Base-by-base conservation (phyloP, 2,797 vertebrate genomes). In the Mycteria americana region DNA sequence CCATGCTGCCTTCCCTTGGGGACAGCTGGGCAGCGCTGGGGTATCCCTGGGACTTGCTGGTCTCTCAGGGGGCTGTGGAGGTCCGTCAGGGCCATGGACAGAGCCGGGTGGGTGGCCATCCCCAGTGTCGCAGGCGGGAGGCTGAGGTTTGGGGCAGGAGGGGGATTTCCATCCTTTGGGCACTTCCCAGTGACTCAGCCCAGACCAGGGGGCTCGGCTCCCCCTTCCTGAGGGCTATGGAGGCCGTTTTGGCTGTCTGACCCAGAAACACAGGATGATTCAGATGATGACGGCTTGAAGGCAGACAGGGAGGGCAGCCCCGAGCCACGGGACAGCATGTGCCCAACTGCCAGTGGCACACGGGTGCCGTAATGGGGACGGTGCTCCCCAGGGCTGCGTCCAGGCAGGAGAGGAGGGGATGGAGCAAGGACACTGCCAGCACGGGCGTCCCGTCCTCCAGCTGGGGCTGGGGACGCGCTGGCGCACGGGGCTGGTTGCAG, bases 41-140 rank as follows among this genome's bases (percentile, higher is more conserved):
- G 3, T 51, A 10, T 74, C 46, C 33, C 30, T 17, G 39, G 51
- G 35, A 48, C 48, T 60, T 67, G 43, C 24, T 7, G 9, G 56
- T 77, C 56, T 72, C 45, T 59, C 13, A 1, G 4, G 1, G 21
- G 62, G 23, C 5, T 33, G n/a, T 2, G 0, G 60, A 74, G 33
- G 21, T 85, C 50, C 51, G 25, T 18, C 18, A 13, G 31, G n/a
- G 50, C 50, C 7, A 16, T 37, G 57, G 57, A 60, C 3, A 4
- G 57, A 92, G 25, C 37, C 3, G 10, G 63, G 7, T 50, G 65
- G 33, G 41, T 2, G 10, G 21, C 51, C 3, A 3, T 83, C 45
- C n/a, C 9, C 1, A 1, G 0, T 65, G 56, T 63, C 13, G 2
- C 25, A 51, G 6, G 27, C 3, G 0, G 30, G 46, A 88, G 16